Conservation (phyloP, 2,797 vertebrate genomes). For the Brachyalestes nurse region DNA sequence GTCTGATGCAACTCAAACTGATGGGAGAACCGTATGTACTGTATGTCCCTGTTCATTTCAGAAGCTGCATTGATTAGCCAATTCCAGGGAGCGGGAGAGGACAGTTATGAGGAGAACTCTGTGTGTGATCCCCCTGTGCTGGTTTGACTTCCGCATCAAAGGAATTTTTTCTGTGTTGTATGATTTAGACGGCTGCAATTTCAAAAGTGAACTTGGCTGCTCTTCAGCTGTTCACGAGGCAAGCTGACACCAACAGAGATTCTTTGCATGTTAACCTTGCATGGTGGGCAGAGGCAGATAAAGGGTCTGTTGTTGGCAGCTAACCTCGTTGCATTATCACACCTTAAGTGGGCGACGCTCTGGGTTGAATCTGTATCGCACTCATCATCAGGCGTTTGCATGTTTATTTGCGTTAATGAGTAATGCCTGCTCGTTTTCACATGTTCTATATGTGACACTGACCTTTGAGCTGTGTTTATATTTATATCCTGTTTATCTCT, state of each 20-base stretch:
- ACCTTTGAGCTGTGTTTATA: not conserved
- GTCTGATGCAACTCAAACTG: not conserved
- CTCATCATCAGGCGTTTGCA: not conserved
- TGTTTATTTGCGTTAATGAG: not conserved
- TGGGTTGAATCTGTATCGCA: not conserved
- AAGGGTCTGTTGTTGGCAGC: not conserved
- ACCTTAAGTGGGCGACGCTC: not conserved
- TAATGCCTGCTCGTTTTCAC: constrained; percentile 6
- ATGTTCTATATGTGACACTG: not conserved
- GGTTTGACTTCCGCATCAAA: not conserved
- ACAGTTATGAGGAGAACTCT: not conserved
- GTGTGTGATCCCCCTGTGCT: not conserved
- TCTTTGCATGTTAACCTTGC: not conserved
- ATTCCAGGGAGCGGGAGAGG: not conserved
- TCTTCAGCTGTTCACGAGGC: not conserved
- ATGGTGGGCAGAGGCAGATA: not conserved
- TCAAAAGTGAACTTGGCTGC: not conserved
- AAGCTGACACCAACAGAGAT: not conserved
- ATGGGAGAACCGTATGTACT: not conserved
- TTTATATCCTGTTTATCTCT: not conserved
- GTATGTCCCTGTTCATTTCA: not conserved
- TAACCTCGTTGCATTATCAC: not conserved
- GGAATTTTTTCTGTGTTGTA: not conserved
- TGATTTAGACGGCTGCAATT: not conserved
- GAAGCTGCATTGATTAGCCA: not conserved